Percentiles rank a stretch among this genome's conserved stretches.
These are phyloP conservation scores for Xanthia icteritia DNA, from an alignment of 2,888 invertebrate genomes.

Conservation along the genomic window DNA sequence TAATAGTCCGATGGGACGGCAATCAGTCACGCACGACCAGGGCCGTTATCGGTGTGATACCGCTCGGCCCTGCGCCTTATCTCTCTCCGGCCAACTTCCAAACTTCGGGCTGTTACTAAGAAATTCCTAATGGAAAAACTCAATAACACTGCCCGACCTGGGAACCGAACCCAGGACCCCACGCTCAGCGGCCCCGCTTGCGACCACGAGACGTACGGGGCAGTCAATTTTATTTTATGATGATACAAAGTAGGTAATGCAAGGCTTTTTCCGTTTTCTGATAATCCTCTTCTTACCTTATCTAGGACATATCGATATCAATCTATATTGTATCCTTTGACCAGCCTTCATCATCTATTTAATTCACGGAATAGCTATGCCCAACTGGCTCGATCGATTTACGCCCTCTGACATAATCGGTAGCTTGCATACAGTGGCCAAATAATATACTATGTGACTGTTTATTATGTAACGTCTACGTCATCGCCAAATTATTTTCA, in stretches of 20 bases:
- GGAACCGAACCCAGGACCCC: too few species aligned
- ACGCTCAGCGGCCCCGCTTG: too few species aligned
- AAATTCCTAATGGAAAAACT: too few species aligned
- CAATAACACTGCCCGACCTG: too few species aligned
- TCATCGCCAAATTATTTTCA: conserved; percentile 9
- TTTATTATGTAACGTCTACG: conserved; percentile 11
- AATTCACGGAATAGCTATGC: not conserved
- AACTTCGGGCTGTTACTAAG: too few species aligned
- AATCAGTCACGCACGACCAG: too few species aligned
- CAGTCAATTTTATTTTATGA: too few species aligned
- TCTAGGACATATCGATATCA: not conserved
- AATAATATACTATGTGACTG: conserved; percentile 6
- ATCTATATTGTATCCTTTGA: not conserved
- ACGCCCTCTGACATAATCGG: not conserved
- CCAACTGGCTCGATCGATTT: not conserved
- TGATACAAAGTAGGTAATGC: not conserved
- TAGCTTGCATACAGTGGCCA: not conserved
- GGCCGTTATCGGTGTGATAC: too few species aligned
- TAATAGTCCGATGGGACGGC: too few species aligned
- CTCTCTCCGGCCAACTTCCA: too few species aligned
- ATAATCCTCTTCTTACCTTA: not conserved
- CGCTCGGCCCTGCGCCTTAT: too few species aligned
- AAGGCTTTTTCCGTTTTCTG: not conserved
- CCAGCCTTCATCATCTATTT: not conserved
- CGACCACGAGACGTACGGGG: too few species aligned